Conservation (phyloP, 2,888 invertebrate species). For the Parnassius orleans region DNA sequence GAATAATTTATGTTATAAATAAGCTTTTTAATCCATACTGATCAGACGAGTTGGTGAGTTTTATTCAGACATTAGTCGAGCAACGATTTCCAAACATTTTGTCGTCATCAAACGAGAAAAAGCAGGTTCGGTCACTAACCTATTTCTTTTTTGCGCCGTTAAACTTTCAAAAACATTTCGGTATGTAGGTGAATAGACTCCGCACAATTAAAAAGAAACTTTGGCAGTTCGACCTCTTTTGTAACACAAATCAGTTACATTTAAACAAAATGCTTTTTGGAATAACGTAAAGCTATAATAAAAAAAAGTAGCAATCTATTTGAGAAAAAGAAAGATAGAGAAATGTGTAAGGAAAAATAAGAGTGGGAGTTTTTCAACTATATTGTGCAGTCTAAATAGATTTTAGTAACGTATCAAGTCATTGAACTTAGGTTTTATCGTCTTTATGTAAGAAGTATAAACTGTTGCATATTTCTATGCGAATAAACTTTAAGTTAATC, state of each 20-base stretch:
- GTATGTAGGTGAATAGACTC: conserved; percentile 23
- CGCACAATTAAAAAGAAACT: conserved; percentile 6
- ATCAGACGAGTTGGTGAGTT: no score
- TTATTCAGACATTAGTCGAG: not conserved
- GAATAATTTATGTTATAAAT: no score
- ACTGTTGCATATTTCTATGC: not conserved
- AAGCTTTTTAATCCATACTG: no score
- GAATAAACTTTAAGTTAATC: no score
- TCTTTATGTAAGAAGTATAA: conserved; percentile 5
- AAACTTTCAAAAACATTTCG: conserved; percentile 25
- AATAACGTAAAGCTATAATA: no score
- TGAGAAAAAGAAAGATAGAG: not conserved
- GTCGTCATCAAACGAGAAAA: conserved; percentile 14
- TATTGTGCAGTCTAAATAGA: conserved; percentile 24
- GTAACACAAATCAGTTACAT: not conserved
- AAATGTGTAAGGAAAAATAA: conserved; percentile 1
- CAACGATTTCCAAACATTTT: conserved; percentile 15
- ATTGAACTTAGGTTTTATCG: conserved; percentile 23
- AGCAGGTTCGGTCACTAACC: conserved; percentile 24
- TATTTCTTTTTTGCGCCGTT: conserved; percentile 28
- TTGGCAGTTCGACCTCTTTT: not conserved
- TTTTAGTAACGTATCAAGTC: conserved; percentile 11
- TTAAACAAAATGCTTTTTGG: not conserved
- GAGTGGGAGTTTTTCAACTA: conserved; percentile 14
- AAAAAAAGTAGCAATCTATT: no score